Percentiles rank a stretch among this genome's conserved stretches.
Conservation (phyloP, 2,888 invertebrate genomes). For the Zootermopsis nevadensis region DNA sequence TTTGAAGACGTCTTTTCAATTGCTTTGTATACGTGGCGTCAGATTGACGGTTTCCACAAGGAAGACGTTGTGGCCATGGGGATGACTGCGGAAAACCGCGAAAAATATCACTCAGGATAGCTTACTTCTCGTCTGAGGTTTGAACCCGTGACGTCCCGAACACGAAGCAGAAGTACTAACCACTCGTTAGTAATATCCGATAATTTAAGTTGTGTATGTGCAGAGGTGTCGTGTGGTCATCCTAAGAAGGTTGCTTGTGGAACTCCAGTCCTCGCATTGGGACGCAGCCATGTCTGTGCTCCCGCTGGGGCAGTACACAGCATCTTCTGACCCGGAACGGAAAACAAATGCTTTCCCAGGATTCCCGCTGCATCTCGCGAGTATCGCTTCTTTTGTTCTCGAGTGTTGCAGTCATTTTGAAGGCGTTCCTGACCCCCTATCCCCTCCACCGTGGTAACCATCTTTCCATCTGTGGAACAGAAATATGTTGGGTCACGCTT, state of each 20-base stretch:
- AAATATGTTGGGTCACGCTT: constrained; percentile 46
- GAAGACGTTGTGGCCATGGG: too few species aligned
- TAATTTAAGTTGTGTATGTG: too few species aligned
- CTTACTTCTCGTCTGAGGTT: too few species aligned
- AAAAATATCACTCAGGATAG: too few species aligned
- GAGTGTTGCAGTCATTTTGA: constrained; percentile 43
- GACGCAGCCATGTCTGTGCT: constrained; percentile 5
- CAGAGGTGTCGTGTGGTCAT: background rate
- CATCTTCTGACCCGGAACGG: constrained; percentile 46
- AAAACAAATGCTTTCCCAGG: constrained; percentile 48
- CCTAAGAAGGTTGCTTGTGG: background rate
- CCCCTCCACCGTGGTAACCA: constrained; percentile 2
- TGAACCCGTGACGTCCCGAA: too few species aligned
- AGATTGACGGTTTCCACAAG: too few species aligned
- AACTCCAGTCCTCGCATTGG: background rate
- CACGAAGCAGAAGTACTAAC: too few species aligned
- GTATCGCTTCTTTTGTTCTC: constrained; percentile 46
- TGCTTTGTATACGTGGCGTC: too few species aligned
- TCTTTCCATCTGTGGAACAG: constrained; percentile 29
- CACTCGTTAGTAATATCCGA: too few species aligned
- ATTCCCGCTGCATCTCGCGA: constrained; percentile 45
- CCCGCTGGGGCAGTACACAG: constrained; percentile 27
- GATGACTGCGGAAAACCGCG: too few species aligned
- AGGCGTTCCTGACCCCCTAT: constrained; percentile 34
- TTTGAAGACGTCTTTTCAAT: too few species aligned